phyloP scores from a whole-genome alignment of 2,797 vertebrate genomes.

The Harpagifer antarcticus region DNA sequence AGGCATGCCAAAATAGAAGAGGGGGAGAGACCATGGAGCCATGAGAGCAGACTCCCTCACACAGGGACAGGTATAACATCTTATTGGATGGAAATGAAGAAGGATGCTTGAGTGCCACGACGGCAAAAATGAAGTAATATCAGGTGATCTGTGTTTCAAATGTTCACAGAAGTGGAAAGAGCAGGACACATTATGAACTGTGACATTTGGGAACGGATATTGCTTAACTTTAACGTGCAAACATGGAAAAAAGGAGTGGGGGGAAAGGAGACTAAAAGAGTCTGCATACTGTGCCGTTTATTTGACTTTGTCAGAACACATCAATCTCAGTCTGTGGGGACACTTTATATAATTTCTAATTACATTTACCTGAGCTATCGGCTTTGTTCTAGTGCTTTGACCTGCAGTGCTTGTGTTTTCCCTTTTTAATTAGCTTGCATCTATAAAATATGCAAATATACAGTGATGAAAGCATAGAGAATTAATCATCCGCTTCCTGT shows the following conservation, averaged over 20 bases:
- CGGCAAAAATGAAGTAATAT: slow-evolving; percentile 29
- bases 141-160: slow-evolving; percentile 7
- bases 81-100: slow-evolving; percentile 43
- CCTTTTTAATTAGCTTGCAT: slow-evolving; percentile 55
- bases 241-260: slow-evolving; percentile 11
- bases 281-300: slow-evolving; percentile 49
- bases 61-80: slow-evolving; percentile 55
- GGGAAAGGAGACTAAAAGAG: slow-evolving; percentile 3
- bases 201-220: slow-evolving; percentile 31
- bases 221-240: slow-evolving; percentile 34
- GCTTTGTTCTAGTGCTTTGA: slow-evolving; percentile 44
- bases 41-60: slow-evolving; percentile 50
- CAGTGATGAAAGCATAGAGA: not conserved
- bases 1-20: slow-evolving; percentile 84
- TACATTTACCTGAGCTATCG: slow-evolving; percentile 71
- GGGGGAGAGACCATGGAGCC: slow-evolving; percentile 43
- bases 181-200: slow-evolving; percentile 8
- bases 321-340: slow-evolving; percentile 54
- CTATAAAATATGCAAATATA: slow-evolving; percentile 54
- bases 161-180: slow-evolving; percentile 12
- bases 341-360: slow-evolving; percentile 65
- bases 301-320: slow-evolving; percentile 65
- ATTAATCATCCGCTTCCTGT: not conserved
- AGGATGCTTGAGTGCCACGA: slow-evolving; percentile 3
- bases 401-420: slow-evolving; percentile 32